Base-by-base conservation (phyloP, 2,888 invertebrate species). In the Drosophila antonietae region DNA sequence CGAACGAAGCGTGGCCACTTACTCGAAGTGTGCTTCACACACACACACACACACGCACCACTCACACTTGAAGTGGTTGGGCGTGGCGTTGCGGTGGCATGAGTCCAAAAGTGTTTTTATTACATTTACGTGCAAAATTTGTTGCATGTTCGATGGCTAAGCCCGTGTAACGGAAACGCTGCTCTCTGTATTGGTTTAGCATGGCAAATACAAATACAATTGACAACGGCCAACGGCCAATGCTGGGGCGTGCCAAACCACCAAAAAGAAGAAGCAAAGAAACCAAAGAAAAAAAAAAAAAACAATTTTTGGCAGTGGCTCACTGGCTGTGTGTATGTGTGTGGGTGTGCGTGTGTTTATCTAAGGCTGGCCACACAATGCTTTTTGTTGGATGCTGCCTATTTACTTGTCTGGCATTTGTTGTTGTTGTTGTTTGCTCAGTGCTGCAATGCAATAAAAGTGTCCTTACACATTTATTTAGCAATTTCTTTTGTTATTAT, bases 71-170 rank as follows among this genome's bases (percentile, higher is more conserved):
- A 83, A 83, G 83, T 78, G 89, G 59, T 43, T 51, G 66, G 87
- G 72, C 69, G 83, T 83, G 52, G 68, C 75, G 37, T 23, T 39
- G 49, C 12, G 15, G 31, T 35, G 69, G 74, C 67, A 37, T 28
- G 58, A 61, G 52, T 23, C 46, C 44, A 47, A 73, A 84, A 78
- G 81, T 88, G 88, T 83, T 91, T 91, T 91, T 91, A 90, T 90
- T 91, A 88, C 91, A 91, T 90, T 90, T 90, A 90, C 91, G 88
- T 90, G 90, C 86, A 90, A 86, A 91, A 90, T 88, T 88, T 86
- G 91, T 89, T 88, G 90, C 91, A 83, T 87, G 88, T 84, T 81
- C 74, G 76, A 58, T 60, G 61, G 68, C 76, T 67, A 70, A 79
- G 73, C 72, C 66, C 57, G 58, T 87, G 80, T 79, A 80, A 69